These are phyloP conservation scores for Ostrea edulis DNA, from an alignment of 1,140 invertebrate genomes.

Conservation along the genomic window DNA sequence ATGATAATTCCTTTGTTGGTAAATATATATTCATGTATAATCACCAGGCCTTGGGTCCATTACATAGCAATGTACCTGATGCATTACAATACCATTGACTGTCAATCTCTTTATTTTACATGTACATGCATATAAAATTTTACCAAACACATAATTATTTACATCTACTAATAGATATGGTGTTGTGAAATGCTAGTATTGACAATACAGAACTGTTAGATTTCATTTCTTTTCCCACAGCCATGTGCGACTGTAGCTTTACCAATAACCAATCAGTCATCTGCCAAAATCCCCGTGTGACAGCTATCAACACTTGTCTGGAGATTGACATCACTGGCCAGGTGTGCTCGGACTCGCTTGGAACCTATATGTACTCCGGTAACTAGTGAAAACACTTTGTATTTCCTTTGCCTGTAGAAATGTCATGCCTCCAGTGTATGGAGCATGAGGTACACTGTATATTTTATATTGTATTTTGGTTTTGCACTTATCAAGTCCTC, in stretches of 20 bases:
- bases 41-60: background rate
- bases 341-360: conserved; percentile 94
- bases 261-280: conserved; percentile 90
- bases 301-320: conserved; percentile 97
- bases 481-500: too few species aligned
- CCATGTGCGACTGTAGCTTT: conserved; percentile 92
- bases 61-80: background rate
- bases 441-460: too few species aligned
- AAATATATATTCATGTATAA: conserved; percentile 63
- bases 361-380: conserved; percentile 95
- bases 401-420: too few species aligned
- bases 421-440: too few species aligned
- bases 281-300: conserved; percentile 92
- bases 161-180: too few species aligned
- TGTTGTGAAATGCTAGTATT: too few species aligned
- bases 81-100: too few species aligned
- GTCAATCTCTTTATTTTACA: background rate
- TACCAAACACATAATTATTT: too few species aligned
- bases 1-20: conserved; percentile 95
- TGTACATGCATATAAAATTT: background rate
- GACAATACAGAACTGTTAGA: background rate
- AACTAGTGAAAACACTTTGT: conserved; percentile 24
- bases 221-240: conserved; percentile 78
- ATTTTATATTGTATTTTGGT: too few species aligned
- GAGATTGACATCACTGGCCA: conserved; percentile 98